Evolutionary conservation across 2,888 invertebrate species (phyloP), one percentile per base, ranked within the genome.

Genomic region (Andrena flavipes): DNA sequence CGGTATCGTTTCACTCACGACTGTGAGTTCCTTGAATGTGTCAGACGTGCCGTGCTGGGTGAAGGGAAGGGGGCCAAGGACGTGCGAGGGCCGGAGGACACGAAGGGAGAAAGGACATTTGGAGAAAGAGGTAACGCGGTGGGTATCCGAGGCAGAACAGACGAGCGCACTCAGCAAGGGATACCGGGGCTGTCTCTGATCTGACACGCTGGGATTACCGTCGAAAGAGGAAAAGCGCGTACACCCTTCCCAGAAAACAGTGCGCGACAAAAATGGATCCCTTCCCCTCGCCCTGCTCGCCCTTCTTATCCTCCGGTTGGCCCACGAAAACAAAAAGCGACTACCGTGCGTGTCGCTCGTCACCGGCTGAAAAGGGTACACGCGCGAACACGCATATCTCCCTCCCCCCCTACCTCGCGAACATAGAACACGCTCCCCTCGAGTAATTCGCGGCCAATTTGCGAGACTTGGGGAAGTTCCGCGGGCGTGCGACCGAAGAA

Each of bases 161-260:
- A 88, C 90, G 88, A 90, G 89, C 89, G 87, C 90, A 90, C 90
- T 91, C 90, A 91, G 87, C 89, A 82, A 87, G 86, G 88, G 89
- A 90, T 87, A 86, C 87, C 84, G 49, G 20, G 75, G 79, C 85
- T 79, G 87, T 88, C 86, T 88, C 83, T 88, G 88, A 90, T 91
- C 90, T 87, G 90, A 91, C 89, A 87, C 87, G 87, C 77, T 76
- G 82, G 88, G 89, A 91, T 91, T 90, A 90, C 88, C 87, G 84
- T 82, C 87, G 85, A 88, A 90, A 91, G 87, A 89, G 90, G 86
- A 88, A 90, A 91, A 89, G 86, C 88, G 84, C 90, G 88, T 90
- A 88, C 77, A 67, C 85, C 79, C 83, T 88, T 87, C 77, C 48
- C 65, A 54, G 83, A 59, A 82, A 80, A 84, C 84, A 86, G 88